Base-by-base conservation (phyloP, 2,797 vertebrate genomes). In the Tenualosa thibaudeaui region DNA sequence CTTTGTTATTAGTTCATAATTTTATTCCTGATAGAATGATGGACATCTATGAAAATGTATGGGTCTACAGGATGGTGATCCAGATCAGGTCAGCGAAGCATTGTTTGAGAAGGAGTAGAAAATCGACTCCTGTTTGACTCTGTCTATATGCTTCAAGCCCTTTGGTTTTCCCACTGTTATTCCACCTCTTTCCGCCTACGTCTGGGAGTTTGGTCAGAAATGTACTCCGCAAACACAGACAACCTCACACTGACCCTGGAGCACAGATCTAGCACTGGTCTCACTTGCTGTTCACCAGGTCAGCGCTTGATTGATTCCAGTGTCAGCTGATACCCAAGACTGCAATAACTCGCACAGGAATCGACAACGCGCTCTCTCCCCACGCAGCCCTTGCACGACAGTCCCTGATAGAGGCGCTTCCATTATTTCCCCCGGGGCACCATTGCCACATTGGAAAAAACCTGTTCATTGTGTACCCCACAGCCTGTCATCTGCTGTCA, bases 361-460 rank as follows among this genome's bases (percentile, higher is more conserved):
- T 1, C 56, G 19, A 22, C 56, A 60, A 51, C 1, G 7, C 7
- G 46, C 4, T 19, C 19, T 58, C 22, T 62, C n/a, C 17, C 58
- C 2, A n/a, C 22, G 8, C 24, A 62, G 24, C 22, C 58, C n/a
- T 7, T 62, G 22, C 58, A 62, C 7, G 22, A 2, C 58, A 24
- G n/a, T 7, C n/a, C 22, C 58, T 24, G 71, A 37, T 65, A 65
- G 49, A 37, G 22, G 43, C 19, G 75, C 17, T 19, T 40, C 43
- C 60, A 37, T 71, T 50, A 26, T 81, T 58, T 83, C 82, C 60
- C 13, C 6, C 3, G 43, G 65, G 50, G 84, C 26, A 60, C 7
- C 56, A 75, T 87, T 82, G 22, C 81, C 62, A 78, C 31, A 10
- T 2, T 46, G 50, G 26, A 46, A 82, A 62, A n/a, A 2, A n/a